phyloP scores from a whole-genome alignment of 1,140 invertebrate genomes.

The Bombus vancouverensis region DNA sequence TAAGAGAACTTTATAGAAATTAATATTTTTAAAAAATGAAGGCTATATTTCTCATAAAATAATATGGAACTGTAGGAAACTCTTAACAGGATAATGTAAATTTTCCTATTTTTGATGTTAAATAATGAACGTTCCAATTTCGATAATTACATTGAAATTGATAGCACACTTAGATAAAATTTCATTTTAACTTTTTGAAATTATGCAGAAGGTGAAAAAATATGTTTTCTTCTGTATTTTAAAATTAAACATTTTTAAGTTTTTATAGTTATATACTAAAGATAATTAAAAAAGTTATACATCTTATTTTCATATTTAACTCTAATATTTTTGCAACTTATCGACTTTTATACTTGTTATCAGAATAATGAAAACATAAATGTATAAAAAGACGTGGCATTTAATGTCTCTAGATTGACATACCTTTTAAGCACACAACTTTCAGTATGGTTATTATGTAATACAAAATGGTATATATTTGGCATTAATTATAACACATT shows the following conservation, averaged over 20 bases:
- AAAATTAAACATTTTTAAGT: constrained; percentile 26
- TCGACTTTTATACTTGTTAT: constrained; percentile 56
- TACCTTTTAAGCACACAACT: constrained; percentile 55
- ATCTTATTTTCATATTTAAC: constrained; percentile 53
- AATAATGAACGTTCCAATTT: constrained; percentile 24
- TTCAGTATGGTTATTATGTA: constrained; percentile 43
- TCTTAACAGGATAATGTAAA: not conserved
- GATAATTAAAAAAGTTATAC: constrained; percentile 17
- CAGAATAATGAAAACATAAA: constrained; percentile 17
- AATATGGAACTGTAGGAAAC: constrained; percentile 30
- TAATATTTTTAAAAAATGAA: constrained; percentile 38
- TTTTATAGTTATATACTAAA: constrained; percentile 16
- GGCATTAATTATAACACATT: constrained; percentile 21
- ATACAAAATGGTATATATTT: constrained; percentile 22
- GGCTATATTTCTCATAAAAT: constrained; percentile 43
- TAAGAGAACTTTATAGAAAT: constrained; percentile 33
- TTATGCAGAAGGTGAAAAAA: not conserved
- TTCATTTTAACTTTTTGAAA: not conserved
- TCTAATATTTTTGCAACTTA: constrained; percentile 57
- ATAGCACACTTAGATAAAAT: not conserved
- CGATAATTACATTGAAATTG: not conserved
- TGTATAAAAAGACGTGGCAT: constrained; percentile 26
- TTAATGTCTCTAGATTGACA: constrained; percentile 34
- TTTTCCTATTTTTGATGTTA: constrained; percentile 17
- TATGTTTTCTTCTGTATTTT: not conserved